These are phyloP conservation scores for Mechanitis messenoides DNA, from an alignment of 2,888 invertebrate species.

Conservation along the genomic window DNA sequence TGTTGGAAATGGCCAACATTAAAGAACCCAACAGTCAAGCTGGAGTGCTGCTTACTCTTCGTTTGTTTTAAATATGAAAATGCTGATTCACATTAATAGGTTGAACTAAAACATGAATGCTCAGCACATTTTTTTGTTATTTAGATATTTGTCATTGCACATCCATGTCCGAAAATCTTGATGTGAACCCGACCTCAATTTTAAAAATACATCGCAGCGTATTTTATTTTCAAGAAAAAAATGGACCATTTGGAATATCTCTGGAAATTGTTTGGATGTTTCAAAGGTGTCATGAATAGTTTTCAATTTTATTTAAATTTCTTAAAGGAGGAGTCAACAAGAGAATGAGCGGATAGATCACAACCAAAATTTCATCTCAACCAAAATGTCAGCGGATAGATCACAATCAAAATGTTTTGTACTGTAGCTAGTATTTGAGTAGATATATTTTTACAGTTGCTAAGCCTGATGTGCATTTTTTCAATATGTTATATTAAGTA, in stretches of 20 bases:
- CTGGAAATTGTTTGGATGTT: slow-evolving; percentile 31
- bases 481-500: no score
- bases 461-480: no score
- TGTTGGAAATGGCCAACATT: not conserved
- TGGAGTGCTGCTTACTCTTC: slow-evolving; percentile 32
- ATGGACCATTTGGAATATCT: slow-evolving; percentile 33
- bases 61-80: slow-evolving; percentile 29
- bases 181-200: slow-evolving; percentile 28
- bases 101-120: no score
- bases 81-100: slow-evolving; percentile 31
- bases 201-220: slow-evolving; percentile 31
- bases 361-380: no score
- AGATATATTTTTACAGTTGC: no score
- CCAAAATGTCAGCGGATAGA: no score
- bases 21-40: not conserved
- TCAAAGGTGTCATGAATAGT: slow-evolving; percentile 29
- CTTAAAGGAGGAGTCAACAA: no score
- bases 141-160: slow-evolving; percentile 35
- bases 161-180: slow-evolving; percentile 34
- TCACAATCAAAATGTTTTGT: no score
- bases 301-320: no score
- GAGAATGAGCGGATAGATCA: no score
- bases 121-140: no score
- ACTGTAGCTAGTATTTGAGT: no score
- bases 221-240: slow-evolving; percentile 26